Evolutionary conservation across 2,888 invertebrate species (phyloP), one percentile per base, ranked within the genome.

Genomic region (Octodonta nipae): DNA sequence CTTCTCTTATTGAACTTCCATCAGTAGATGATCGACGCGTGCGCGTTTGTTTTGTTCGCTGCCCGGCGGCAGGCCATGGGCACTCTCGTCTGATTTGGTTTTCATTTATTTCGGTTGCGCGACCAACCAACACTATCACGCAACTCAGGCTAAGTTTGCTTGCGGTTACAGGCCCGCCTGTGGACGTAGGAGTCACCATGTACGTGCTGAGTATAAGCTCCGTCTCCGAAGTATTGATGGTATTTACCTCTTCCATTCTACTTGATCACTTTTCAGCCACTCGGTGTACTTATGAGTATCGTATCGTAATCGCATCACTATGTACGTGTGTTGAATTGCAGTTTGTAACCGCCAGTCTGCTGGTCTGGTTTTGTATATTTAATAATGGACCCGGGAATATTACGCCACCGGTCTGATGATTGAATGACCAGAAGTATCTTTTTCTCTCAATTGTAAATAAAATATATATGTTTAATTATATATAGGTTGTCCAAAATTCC

Each of bases 151-250:
- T 3, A 22, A 22, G n/a, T 22, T 11, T 22, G n/a, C 22, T 22
- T 54, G 52, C 52, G 50, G 40, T 48, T 86, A 65, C 82, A 89
- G 89, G 86, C 79, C 83, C 84, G 68, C 88, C 92, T 63, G 91
- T 92, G 71, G 88, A 87, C 70, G 89, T 92, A 67, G 88, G 88
- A 67, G 88, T 91, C 71, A 89, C 91, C 71, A 88, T 92, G 83
- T 88, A 88, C 76, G 89, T 92, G 71, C 84, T 89, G 71, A 87
- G 87, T 74, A 92, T 92, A 78, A 87, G 88, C 75, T 88, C 89
- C 69, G 86, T 92, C 71, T 89, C 89, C 70, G 92, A 92, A 79
- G 91, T 89, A 68, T 78, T 87, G 75, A 91, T 91, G 89, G 89
- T 89, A 83, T 55, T 42, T 47, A 46, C 43, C 30, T 32, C 28